These are phyloP conservation scores for Chaetodon trifascialis DNA, from an alignment of 2,113 vertebrate genomes.

Conservation along the genomic window DNA sequence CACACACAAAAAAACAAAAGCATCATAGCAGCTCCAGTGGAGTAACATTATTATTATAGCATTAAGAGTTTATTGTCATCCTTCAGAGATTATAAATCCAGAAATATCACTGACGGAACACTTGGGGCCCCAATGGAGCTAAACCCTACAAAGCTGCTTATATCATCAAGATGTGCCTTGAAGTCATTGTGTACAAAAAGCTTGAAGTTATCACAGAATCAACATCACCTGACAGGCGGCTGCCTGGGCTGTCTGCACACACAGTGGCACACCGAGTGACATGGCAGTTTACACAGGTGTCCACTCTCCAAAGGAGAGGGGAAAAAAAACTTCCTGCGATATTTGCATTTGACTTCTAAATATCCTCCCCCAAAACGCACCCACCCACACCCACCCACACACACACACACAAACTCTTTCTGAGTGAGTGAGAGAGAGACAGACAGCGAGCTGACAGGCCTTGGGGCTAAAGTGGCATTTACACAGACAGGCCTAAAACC, in stretches of 20 bases:
- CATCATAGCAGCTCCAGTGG: background rate
- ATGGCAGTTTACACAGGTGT: constrained; percentile 77
- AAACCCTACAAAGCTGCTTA: constrained; percentile 30
- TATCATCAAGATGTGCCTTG: constrained; percentile 27
- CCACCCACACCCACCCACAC: constrained; percentile 17
- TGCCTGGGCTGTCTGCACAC: constrained; percentile 37
- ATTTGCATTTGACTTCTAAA: constrained; percentile 78
- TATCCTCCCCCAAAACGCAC: constrained; percentile 43
- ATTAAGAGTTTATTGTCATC: constrained; percentile 19
- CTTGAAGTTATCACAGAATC: constrained; percentile 51
- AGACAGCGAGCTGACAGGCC: constrained; percentile 39
- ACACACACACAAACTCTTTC: constrained; percentile 5
- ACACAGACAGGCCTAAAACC: constrained; percentile 52
- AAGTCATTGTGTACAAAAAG: constrained; percentile 44
- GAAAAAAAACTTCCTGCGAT: constrained; percentile 56
- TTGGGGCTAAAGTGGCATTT: constrained; percentile 59
- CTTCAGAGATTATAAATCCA: constrained; percentile 7
- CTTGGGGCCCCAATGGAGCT: background rate
- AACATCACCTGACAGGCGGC: constrained; percentile 42
- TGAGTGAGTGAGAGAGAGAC: constrained; percentile 19
- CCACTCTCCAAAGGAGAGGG: constrained; percentile 25
- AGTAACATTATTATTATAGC: constrained; percentile 2
- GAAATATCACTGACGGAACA: background rate
- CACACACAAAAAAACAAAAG: background rate
- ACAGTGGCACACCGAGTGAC: constrained; percentile 38